Evolutionary conservation across 2,797 vertebrate genomes (phyloP).

Genomic region (Psittacula derbiana): DNA sequence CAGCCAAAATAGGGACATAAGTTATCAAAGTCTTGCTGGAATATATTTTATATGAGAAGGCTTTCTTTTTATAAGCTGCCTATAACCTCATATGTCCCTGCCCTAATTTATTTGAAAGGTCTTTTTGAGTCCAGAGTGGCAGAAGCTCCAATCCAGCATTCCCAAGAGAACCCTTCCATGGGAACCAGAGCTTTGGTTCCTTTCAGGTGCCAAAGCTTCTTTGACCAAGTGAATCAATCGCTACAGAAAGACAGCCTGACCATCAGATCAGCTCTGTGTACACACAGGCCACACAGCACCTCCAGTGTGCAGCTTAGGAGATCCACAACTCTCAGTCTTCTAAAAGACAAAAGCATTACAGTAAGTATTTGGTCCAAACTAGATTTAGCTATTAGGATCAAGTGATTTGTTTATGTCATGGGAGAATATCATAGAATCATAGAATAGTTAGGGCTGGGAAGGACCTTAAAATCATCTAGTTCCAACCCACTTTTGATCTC

Average conservation of each 20-base stretch:
- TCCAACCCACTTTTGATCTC: neutral
- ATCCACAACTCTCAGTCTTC: neutral
- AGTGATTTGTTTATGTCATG: neutral
- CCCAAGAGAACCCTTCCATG: neutral
- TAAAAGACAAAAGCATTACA: neutral
- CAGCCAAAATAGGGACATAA: neutral
- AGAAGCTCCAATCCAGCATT: neutral
- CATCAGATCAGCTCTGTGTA: conserved; percentile 12
- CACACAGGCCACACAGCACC: neutral
- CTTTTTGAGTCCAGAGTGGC: neutral
- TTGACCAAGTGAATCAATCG: conserved; percentile 22
- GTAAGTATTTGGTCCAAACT: neutral
- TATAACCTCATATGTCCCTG: neutral
- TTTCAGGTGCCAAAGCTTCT: conserved; percentile 14
- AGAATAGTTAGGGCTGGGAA: neutral
- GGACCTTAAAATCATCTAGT: neutral
- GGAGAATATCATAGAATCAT: neutral
- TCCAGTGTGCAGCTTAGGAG: neutral
- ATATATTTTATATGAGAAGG: neutral
- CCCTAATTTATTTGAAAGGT: conserved; percentile 17
- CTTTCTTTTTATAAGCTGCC: neutral
- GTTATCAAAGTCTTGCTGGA: neutral
- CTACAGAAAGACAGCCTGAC: conserved; percentile 53
- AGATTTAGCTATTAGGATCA: neutral
- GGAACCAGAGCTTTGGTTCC: neutral